These are phyloP conservation scores for Apocrypta bakeri DNA, from an alignment of 1,140 invertebrate genomes.

Conservation along the genomic window DNA sequence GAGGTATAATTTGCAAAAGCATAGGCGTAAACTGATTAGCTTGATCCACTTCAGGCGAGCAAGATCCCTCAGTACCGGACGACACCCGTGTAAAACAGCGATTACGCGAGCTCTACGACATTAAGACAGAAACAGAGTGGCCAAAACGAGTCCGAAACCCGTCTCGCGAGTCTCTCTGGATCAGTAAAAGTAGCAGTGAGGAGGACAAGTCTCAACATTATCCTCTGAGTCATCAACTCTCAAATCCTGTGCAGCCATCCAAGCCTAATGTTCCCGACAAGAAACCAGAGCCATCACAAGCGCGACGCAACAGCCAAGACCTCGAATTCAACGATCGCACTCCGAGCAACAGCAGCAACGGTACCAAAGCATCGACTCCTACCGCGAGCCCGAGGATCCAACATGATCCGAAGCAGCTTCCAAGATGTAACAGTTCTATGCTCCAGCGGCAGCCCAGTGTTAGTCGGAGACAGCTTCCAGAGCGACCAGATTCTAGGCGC, in stretches of 20 bases:
- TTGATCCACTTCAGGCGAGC: background rate
- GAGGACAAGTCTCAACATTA: conserved; percentile 53
- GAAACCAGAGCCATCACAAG: background rate
- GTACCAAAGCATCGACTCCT: conserved; percentile 23
- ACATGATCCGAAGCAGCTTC: background rate
- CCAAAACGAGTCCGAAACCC: conserved; percentile 55
- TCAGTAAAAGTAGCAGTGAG: conserved; percentile 63
- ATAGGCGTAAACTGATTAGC: background rate
- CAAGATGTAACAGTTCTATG: background rate
- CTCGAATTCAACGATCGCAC: conserved; percentile 61
- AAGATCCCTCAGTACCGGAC: background rate
- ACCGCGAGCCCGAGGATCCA: background rate
- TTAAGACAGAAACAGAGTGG: conserved; percentile 66
- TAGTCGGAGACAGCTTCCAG: background rate
- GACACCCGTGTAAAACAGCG: conserved; percentile 56
- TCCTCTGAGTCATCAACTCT: background rate
- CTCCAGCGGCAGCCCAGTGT: background rate
- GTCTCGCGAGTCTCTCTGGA: conserved; percentile 55
- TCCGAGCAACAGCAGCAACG: conserved; percentile 30
- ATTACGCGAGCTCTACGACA: conserved; percentile 65
- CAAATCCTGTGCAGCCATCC: background rate
- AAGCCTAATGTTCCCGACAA: background rate
- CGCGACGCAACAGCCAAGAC: conserved; percentile 60
- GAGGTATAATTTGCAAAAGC: no score
- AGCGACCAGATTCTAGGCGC: background rate